phyloP scores from a whole-genome alignment of 2,888 invertebrate species.

The Leptinotarsa tumamoca region DNA sequence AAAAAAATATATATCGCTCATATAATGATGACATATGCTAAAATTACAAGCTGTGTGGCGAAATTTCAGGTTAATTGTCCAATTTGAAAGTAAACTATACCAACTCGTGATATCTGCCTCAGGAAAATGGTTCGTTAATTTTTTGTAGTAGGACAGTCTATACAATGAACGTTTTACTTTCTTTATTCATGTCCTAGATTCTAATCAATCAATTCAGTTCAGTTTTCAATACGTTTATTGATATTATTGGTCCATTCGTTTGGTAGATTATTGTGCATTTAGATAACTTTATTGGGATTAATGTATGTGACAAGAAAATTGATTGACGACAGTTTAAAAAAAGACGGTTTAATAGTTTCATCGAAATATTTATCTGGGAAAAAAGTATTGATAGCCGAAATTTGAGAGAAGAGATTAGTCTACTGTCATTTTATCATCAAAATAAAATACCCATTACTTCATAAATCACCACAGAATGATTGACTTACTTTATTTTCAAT shows the following conservation, averaged over 20 bases:
- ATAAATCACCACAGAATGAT: too few species aligned
- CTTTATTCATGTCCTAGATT: constrained; percentile 9
- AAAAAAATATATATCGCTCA: too few species aligned
- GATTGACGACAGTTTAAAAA: too few species aligned
- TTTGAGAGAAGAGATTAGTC: too few species aligned
- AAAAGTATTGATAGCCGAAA: too few species aligned
- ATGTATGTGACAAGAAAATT: too few species aligned
- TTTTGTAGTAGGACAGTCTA: neutral
- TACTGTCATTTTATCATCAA: too few species aligned
- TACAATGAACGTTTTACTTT: neutral
- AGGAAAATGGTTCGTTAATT: neutral
- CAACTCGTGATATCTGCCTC: neutral
- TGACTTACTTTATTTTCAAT: too few species aligned
- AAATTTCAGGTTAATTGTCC: too few species aligned
- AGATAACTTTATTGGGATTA: neutral
- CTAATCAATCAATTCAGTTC: neutral
- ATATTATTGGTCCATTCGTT: neutral
- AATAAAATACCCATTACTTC: too few species aligned
- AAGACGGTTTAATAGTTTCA: too few species aligned
- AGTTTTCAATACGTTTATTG: neutral
- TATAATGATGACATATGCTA: neutral
- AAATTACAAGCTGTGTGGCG: neutral
- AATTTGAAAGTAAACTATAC: neutral
- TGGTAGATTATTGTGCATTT: neutral
- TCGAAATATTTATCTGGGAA: too few species aligned